Conservation (phyloP, 37 sponge, comb jelly and placozoan species). For the Halichondria panicea region DNA sequence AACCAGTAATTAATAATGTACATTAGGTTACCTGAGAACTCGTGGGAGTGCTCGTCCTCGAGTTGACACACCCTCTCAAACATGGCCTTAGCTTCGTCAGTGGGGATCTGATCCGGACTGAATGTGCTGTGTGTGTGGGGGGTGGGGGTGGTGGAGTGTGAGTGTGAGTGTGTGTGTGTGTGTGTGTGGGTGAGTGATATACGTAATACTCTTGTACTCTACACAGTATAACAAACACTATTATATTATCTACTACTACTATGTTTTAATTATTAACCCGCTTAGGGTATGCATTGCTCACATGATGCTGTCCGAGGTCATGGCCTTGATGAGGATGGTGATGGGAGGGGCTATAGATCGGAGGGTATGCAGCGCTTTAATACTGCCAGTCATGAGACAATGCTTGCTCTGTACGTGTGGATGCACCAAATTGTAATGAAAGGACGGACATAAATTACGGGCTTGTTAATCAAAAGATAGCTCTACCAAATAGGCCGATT, state of each 20-base stretch:
- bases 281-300: constrained; percentile 11
- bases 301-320: constrained; percentile 75
- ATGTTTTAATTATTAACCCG: background rate
- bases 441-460: too few species aligned
- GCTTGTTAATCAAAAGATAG: too few species aligned
- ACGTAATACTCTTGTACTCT: too few species aligned
- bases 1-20: too few species aligned
- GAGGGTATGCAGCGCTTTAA: constrained; percentile 36
- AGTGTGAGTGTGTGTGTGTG: background rate
- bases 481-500: too few species aligned
- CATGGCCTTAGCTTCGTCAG: constrained; percentile 23
- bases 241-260: background rate
- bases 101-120: constrained; percentile 44
- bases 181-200: background rate
- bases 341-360: constrained; percentile 60
- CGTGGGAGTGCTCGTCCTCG: constrained; percentile 36
- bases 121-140: constrained; percentile 40
- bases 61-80: constrained; percentile 34
- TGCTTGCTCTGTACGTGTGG: constrained; percentile 44
- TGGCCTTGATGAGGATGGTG: constrained; percentile 64
- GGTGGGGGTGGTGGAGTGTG: background rate
- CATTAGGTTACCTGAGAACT: constrained; percentile 68
- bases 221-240: too few species aligned
- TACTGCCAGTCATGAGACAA: constrained; percentile 39
- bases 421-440: too few species aligned